Base-by-base conservation (phyloP, 1,140 invertebrate genomes). In the Cotesia chilonis region DNA sequence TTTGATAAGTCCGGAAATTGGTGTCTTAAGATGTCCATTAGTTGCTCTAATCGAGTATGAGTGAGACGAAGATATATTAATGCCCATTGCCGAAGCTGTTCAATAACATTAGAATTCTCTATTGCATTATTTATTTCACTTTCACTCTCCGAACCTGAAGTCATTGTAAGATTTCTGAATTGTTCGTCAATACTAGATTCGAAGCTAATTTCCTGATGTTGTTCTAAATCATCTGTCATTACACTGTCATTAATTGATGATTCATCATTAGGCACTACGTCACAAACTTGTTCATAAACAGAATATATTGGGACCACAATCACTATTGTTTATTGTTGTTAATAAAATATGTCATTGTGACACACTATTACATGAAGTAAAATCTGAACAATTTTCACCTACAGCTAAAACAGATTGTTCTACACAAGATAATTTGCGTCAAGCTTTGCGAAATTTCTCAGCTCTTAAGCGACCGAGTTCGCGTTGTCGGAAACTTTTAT, bases 81-180 rank as follows among this genome's bases (percentile, higher is more conserved):
- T 65, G 75, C 72, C 72, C 75, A 77, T 47, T 75, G 38, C 47
- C 60, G 57, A 54, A 78, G 63, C 71, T 76, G 52, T 6, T 74
- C 74, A 57, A 41, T 55, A 17, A 74, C 76, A 65, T 70, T 36
- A 9, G n/a, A 55, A 55, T n/a, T 12, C 1, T 55, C 54, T 10
- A 55, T 55, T 5, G 12, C 17, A 9, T 59, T 20, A 59, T 20
- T 20, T 7, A 36, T 10, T 61, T 63, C 60, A 35, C 9, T 1
- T 12, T 71, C 68, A 2, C 68, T 63, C 47, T 37, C 20, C 14
- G 10, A 47, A 38, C 20, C 36, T 38, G 63, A 65, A 12, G 9
- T 55, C 4, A 55, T 55, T 4, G 52, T 60, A 12, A 55, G 54
- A 55, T 55, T 55, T 14, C 1, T n/a, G n/a, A 55, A 55, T 4